Conservation (phyloP, 2,113 vertebrate genomes). For the Chionomys nivalis region DNA sequence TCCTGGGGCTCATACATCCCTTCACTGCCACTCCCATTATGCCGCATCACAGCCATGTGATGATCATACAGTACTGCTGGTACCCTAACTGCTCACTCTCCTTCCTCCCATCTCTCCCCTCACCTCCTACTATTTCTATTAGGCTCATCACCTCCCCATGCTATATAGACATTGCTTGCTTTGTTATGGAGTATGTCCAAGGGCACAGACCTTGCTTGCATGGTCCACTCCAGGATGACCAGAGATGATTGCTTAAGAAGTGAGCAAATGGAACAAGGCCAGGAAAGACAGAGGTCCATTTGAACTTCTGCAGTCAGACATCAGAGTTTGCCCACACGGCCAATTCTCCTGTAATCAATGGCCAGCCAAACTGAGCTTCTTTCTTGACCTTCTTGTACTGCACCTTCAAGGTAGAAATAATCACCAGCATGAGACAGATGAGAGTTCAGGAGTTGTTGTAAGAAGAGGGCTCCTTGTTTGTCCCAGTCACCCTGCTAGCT, state of each 20-base stretch:
- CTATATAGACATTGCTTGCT: neutral
- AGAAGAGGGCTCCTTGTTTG: too few species aligned
- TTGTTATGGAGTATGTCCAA: neutral
- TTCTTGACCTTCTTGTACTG: neutral
- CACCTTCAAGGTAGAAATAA: neutral
- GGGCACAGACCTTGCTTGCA: neutral
- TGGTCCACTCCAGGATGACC: neutral
- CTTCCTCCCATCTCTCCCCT: accelerated
- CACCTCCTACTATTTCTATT: neutral
- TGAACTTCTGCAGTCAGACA: neutral
- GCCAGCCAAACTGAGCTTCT: neutral
- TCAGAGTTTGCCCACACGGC: neutral
- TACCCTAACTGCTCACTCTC: neutral
- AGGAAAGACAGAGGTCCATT: neutral
- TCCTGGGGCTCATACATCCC: neutral
- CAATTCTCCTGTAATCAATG: neutral
- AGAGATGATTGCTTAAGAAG: neutral
- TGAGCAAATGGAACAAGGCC: neutral
- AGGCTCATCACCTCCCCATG: neutral
- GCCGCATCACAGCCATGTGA: neutral
- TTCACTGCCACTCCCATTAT: too few species aligned
- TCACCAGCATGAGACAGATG: neutral
- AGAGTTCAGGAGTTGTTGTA: neutral
- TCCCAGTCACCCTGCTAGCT: too few species aligned
- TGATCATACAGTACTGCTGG: accelerated